Evolutionary conservation across 2,113 vertebrate species (phyloP).

Genomic region (Gymnogyps californianus): DNA sequence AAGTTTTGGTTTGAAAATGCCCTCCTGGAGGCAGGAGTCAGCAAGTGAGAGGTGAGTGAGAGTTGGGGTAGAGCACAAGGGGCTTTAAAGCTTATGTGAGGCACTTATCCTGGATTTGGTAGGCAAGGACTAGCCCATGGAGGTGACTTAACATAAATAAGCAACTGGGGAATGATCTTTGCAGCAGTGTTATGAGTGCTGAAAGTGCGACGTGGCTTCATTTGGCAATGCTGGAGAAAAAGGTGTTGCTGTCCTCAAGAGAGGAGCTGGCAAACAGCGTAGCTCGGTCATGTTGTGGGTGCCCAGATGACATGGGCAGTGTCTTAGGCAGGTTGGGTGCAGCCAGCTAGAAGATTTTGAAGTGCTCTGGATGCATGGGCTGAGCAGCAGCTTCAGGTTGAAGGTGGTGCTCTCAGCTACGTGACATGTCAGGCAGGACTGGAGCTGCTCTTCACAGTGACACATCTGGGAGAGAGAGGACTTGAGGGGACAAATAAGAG

Average conservation of each 20-base stretch:
- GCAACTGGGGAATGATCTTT: not conserved
- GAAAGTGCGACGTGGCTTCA: fast-evolving
- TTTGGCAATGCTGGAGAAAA: not conserved
- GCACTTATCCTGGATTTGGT: not conserved
- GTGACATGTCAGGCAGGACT: fast-evolving
- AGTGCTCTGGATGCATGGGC: not conserved
- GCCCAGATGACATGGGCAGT: no score
- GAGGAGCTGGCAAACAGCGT: not conserved
- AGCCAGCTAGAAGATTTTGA: not conserved
- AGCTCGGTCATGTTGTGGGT: not conserved
- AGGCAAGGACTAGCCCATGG: not conserved
- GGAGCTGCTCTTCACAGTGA: not conserved
- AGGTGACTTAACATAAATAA: not conserved
- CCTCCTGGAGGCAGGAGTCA: not conserved
- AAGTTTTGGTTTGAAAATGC: not conserved
- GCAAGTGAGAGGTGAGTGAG: not conserved
- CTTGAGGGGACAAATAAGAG: not conserved
- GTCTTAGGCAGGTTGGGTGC: not conserved
- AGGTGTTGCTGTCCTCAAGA: not conserved
- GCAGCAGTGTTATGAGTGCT: not conserved
- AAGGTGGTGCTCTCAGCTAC: not conserved
- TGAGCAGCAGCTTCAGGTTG: not conserved
- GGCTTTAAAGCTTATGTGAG: not conserved
- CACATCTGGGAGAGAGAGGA: not conserved
- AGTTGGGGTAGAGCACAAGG: not conserved